Base-by-base conservation (phyloP, 2,113 vertebrate species). In the Forbesichthys papilliferus region DNA sequence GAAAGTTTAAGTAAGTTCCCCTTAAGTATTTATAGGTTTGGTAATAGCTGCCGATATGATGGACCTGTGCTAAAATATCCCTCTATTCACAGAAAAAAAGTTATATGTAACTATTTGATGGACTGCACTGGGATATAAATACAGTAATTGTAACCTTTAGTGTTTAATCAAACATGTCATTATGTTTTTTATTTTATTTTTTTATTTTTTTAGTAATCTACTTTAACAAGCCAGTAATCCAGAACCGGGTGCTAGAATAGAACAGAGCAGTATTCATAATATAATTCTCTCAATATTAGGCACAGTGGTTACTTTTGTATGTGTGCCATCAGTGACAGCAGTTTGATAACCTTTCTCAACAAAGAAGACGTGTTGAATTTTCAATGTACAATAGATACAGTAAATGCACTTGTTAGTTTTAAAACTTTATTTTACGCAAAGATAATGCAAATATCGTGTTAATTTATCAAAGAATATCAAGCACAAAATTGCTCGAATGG, bases 1-100 rank as follows among this genome's bases (percentile, higher is more conserved):
- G 69, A 70, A 70, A 84, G 75, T 83, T 82, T 49, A 69, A 86
- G 65, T 75, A 80, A 55, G 70, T 84, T 80, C 63, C 69, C 53
- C 20, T 77, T 68, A 78, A 79, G 81, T 86, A 74, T 74, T 83
- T 74, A 73, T 85, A 76, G 71, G 67, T 77, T 74, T 59, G 36
- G 51, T 81, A 71, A 82, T 79, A 69, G 48, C 56, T 59, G 42
- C 55, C 2, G n/a, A 67, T 63, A 61, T 13, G 57, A 77, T 66
- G 64, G 62, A 73, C 49, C 68, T 16, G 4, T 54, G 58, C 10
- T 52, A 16, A 61, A 52, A 52, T 48, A 68, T 13, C 33, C 13
- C 16, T 27, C 54, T 9, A 20, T 20, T 20, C 20, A 9, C n/a
- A n/a, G 10, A n/a, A 13, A 53, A 11, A 36, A 14, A 2, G 36